phyloP scores from a whole-genome alignment of 2,797 vertebrate genomes.

The Zenarchopterus dispar region DNA sequence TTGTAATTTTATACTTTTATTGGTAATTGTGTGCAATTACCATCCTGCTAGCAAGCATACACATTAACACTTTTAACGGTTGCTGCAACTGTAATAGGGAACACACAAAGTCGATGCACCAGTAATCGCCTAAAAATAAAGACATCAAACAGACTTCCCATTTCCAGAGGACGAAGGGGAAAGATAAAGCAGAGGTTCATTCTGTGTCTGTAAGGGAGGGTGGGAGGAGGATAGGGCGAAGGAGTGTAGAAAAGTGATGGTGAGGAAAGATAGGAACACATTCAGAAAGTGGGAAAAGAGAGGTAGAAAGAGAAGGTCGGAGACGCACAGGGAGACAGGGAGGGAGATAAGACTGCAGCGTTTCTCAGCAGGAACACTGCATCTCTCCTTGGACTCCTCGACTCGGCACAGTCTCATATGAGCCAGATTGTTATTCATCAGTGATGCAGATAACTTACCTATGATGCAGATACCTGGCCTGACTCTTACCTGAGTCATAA shows the following conservation, averaged over 20 bases:
- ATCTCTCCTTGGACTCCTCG: slow-evolving; percentile 64
- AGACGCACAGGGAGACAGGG: slow-evolving; percentile 62
- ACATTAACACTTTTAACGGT: slow-evolving; percentile 52
- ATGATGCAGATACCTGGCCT: slow-evolving; percentile 47
- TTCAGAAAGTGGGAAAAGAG: slow-evolving; percentile 66
- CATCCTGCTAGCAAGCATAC: slow-evolving; percentile 34
- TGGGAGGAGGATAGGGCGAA: slow-evolving; percentile 41
- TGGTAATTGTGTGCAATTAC: slow-evolving; percentile 68
- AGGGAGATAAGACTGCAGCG: slow-evolving; percentile 75
- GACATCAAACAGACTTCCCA: slow-evolving; percentile 67
- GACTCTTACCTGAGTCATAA: not conserved
- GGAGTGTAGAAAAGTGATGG: slow-evolving; percentile 66
- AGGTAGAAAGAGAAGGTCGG: slow-evolving; percentile 71
- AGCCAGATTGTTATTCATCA: slow-evolving; percentile 64
- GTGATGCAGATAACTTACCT: slow-evolving; percentile 56
- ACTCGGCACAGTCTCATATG: slow-evolving; percentile 59
- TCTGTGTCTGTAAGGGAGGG: slow-evolving; percentile 31
- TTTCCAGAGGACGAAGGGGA: slow-evolving; percentile 64
- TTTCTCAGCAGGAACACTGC: slow-evolving; percentile 63
- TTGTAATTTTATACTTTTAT: slow-evolving; percentile 60
- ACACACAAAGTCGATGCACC: slow-evolving; percentile 39
- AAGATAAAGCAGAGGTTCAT: slow-evolving; percentile 52
- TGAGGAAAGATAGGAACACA: slow-evolving; percentile 66
- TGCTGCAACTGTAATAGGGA: slow-evolving; percentile 50
- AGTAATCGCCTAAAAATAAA: slow-evolving; percentile 67